Percentiles rank a stretch among this genome's conserved stretches.
Conservation (phyloP, 1,140 invertebrate species). For the Phocides pigmalion region DNA sequence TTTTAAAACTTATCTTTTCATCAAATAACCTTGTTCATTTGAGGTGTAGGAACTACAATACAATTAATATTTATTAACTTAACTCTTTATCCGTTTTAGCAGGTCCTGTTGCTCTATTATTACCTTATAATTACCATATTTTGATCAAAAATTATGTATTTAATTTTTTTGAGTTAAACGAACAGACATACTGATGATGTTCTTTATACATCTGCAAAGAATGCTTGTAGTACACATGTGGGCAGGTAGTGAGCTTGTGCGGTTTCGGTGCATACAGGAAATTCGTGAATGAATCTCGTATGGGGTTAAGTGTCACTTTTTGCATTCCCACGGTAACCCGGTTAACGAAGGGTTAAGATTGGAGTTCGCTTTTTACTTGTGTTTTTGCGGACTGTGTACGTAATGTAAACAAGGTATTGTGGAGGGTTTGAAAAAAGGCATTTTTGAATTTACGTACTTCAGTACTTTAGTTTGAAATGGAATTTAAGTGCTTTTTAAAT, state of each 20-base stretch:
- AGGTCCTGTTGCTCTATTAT: too few relatives aligned
- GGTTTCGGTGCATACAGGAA: slow-evolving; percentile 77
- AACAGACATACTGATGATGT: background rate
- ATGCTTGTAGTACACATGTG: slow-evolving; percentile 45
- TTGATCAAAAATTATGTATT: too few relatives aligned
- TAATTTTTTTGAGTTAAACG: background rate
- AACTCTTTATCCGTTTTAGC: too few relatives aligned
- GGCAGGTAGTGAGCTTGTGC: slow-evolving; percentile 72
- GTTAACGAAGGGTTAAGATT: slow-evolving; percentile 58
- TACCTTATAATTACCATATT: too few relatives aligned
- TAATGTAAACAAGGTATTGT: slow-evolving; percentile 20
- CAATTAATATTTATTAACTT: too few relatives aligned
- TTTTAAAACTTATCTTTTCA: too few relatives aligned
- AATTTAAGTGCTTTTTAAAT: too few relatives aligned
- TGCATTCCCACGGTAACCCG: slow-evolving; percentile 71
- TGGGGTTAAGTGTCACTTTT: slow-evolving; percentile 60
- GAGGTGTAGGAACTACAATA: background rate
- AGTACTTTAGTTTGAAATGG: too few relatives aligned
- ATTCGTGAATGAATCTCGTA: slow-evolving; percentile 71
- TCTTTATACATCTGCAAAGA: background rate
- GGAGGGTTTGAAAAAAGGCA: background rate
- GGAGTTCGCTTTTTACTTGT: slow-evolving; percentile 35
- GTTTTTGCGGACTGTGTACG: slow-evolving; percentile 20
- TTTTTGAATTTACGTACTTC: background rate
- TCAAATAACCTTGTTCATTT: too few relatives aligned